A percentile compares a stretch with the other conserved stretches of the same genome.
phyloP scores from a whole-genome alignment of 2,888 invertebrate species.

The Cataglyphis rosenhaueri region DNA sequence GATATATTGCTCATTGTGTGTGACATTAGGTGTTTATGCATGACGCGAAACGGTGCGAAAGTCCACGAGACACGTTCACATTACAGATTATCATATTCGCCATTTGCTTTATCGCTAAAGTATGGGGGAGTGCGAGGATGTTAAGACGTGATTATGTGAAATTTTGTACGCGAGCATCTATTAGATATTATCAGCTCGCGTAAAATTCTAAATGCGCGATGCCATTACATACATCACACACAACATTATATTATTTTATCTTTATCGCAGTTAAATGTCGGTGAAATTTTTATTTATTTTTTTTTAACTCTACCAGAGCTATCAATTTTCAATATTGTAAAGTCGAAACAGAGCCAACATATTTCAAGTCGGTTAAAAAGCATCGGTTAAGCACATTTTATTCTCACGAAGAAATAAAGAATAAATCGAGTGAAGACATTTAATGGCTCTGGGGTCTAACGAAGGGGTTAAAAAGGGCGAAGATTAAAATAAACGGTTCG shows the following conservation, averaged over 20 bases:
- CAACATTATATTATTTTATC: constrained; percentile 32
- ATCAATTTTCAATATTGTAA: constrained; percentile 19
- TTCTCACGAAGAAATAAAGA: constrained; percentile 6
- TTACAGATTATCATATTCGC: constrained; percentile 44
- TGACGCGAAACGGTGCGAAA: constrained; percentile 14
- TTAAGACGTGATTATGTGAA: constrained; percentile 10
- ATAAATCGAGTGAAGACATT: constrained; percentile 35
- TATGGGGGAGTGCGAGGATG: background rate
- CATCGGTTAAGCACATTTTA: background rate
- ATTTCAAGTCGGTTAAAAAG: background rate
- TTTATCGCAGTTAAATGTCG: background rate
- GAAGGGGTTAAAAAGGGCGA: constrained; percentile 19
- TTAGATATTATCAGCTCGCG: constrained; percentile 4
- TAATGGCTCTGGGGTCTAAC: background rate
- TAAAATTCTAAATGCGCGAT: constrained; percentile 14
- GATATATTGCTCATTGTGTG: constrained; percentile 38
- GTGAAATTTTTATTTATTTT: background rate
- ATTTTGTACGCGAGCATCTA: constrained; percentile 17
- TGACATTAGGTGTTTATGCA: constrained; percentile 36
- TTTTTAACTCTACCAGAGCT: background rate
- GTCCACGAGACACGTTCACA: constrained; percentile 21
- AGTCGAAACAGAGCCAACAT: background rate
- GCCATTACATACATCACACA: constrained; percentile 9
- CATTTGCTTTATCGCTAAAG: constrained; percentile 32
- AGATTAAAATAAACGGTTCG: constrained; percentile 39